Evolutionary conservation across 1,140 invertebrate genomes (phyloP).

Genomic region (Drosophila tani): DNA sequence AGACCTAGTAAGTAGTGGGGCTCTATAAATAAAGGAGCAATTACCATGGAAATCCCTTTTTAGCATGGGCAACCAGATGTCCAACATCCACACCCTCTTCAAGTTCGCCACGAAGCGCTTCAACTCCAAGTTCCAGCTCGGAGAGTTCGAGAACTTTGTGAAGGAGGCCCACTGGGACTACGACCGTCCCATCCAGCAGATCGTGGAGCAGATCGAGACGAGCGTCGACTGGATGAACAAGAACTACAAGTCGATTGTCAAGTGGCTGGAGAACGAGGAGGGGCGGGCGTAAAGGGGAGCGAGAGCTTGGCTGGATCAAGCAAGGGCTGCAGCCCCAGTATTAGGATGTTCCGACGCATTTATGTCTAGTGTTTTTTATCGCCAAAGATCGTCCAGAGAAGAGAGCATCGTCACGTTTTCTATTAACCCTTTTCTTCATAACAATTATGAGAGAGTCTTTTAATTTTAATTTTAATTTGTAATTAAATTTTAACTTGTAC

Average conservation of each 20-base stretch:
- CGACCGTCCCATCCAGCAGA: slow-evolving; percentile 90
- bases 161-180: slow-evolving; percentile 87
- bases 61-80: slow-evolving; percentile 90
- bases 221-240: slow-evolving; percentile 93
- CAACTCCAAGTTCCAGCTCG: slow-evolving; percentile 90
- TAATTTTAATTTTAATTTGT: slow-evolving; percentile 66
- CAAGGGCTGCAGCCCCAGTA: slow-evolving; percentile 64
- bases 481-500: slow-evolving; percentile 39
- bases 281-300: slow-evolving; percentile 14
- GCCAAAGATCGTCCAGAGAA: slow-evolving; percentile 51
- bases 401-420: slow-evolving; percentile 26
- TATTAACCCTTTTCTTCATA: slow-evolving; percentile 38
- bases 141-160: slow-evolving; percentile 90
- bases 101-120: slow-evolving; percentile 89
- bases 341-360: slow-evolving; percentile 58
- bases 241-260: slow-evolving; percentile 90
- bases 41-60: slow-evolving; percentile 1
- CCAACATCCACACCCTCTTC: slow-evolving; percentile 90
- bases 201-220: slow-evolving; percentile 91
- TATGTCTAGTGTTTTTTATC: slow-evolving; percentile 64
- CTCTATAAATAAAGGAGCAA: background rate
- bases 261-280: slow-evolving; percentile 87
- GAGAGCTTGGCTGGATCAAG: slow-evolving; percentile 48
- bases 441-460: slow-evolving; percentile 55
- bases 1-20: slow-evolving; percentile 88